Base-by-base conservation (phyloP, 2,888 invertebrate species). In the Lepetodrilus schrolli region DNA sequence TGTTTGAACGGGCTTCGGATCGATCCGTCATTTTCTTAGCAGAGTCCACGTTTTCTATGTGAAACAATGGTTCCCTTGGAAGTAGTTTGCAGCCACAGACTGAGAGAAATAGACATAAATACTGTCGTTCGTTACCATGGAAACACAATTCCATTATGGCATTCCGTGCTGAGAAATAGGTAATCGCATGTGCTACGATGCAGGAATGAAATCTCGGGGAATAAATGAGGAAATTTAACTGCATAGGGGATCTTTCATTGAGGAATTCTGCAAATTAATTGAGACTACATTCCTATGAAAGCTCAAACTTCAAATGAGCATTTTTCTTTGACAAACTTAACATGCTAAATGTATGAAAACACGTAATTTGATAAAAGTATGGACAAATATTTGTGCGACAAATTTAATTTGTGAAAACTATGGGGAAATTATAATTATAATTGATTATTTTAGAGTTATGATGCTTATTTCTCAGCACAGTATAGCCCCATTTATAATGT, bases 111-210 rank as follows among this genome's bases (percentile, higher is more conserved):
- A 58, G 58, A 58, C 34, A 58, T 34, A 58, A 43, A 58, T 30
- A 58, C 26, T 10, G 58, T 58, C 58, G 58, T 58, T 23, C 58
- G 58, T 58, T 58, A 34, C 30, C 58, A 58, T 58, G 58, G 58
- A 58, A 58, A 58, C 58, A 58, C 30, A n/a, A 58, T 58, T 58
- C 34, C 58, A 58, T 58, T 58, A 58, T 58, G 34, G 26, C 30
- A 17, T 26, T 30, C 58, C 58, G 30, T 30, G 58, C 30, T 58
- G 26, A 30, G 58, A 58, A 58, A 48, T 5, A 20, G 48, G 17
- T 4, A 17, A 48, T 21, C 48, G 48, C 48, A 48, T 17, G 48
- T n/a, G n/a, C n/a, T n/a, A n/a, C n/a, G n/a, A n/a, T n/a, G n/a
- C n/a, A n/a, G n/a, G n/a, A n/a, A n/a, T n/a, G n/a, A n/a, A n/a